Percentiles rank a stretch among this genome's conserved stretches.
Conservation (phyloP, 1,140 invertebrate species). For the Microplitis demolitor region DNA sequence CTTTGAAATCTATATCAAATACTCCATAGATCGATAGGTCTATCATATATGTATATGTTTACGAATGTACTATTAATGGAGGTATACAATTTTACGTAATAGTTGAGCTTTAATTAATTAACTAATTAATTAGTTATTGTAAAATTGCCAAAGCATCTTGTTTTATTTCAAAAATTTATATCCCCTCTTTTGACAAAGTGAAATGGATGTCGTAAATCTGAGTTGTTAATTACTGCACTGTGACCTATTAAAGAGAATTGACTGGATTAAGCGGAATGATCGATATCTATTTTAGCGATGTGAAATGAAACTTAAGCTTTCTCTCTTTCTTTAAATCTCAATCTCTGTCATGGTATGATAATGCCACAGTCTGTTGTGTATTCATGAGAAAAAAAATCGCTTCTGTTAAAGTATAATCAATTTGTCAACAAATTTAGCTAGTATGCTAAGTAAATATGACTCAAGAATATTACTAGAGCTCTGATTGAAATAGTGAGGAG, state of each 20-base stretch:
- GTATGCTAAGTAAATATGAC: too few relatives aligned
- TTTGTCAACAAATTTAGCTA: background rate
- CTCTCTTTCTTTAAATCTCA: background rate
- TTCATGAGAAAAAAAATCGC: constrained; percentile 7
- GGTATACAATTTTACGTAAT: too few relatives aligned
- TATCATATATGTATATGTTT: too few relatives aligned
- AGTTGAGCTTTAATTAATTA: too few relatives aligned
- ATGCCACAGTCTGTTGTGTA: background rate
- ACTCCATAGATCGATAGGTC: too few relatives aligned
- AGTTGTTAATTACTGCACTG: background rate
- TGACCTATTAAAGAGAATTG: constrained; percentile 7
- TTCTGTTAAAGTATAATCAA: constrained; percentile 11
- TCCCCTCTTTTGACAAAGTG: background rate
- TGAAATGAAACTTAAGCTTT: background rate
- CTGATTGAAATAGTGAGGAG: too few relatives aligned
- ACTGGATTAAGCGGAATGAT: constrained; percentile 11
- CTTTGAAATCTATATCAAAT: too few relatives aligned
- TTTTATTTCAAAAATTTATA: too few relatives aligned
- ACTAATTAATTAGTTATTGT: too few relatives aligned
- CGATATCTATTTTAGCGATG: constrained; percentile 14
- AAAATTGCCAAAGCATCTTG: background rate
- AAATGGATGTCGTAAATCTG: background rate
- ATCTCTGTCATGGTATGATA: background rate
- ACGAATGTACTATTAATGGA: too few relatives aligned
- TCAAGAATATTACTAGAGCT: too few relatives aligned